Base-by-base conservation (phyloP, 1,140 invertebrate species). In the Sminthurides bifidus region DNA sequence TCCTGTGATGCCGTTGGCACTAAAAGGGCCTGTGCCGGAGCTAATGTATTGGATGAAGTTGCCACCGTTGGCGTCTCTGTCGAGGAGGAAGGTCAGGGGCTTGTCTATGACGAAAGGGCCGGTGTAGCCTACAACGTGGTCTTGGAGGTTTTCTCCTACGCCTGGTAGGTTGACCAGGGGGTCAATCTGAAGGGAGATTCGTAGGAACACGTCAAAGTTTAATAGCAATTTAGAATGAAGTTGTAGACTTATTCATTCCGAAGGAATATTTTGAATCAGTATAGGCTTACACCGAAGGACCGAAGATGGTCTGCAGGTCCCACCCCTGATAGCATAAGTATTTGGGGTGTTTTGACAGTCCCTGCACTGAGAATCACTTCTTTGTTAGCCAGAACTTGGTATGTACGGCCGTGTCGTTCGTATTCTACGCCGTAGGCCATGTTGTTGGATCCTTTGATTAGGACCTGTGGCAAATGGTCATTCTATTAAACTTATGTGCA, bases 131-230 rank as follows among this genome's bases (percentile, higher is more conserved):
- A 67, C 56, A 1, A 58, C 51, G 30, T 74, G 74, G 53, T 75
- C 73, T 55, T 73, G 85, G 4, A 92, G 72, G 72, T 91, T 91
- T 54, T 76, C 67, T 0, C 88, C 88, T 0, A 92, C 87, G 0
- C 83, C 83, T 0, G 85, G 80, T 30, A 81, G 41, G 53, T 83
- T 69, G 1, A 74, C 66, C 3, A 41, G 49, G 21, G 54, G n/a
- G 2, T 29, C 3, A 30, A 61, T 58, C 59, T 61, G 29, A 19
- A 50, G 49, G 26, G n/a, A 17, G 4, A 8, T 15, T 33, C 33
- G n/a, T 17, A 27, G 6, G 46, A 26, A 8, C 5, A 14, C 8
- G 23, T 8, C 41, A 49, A 8, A 24, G 24, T 45, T 10, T 10
- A 37, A 8, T n/a, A 44, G 6, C 49, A 14, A 19, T 35, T 19